Conservation (phyloP, 2,888 invertebrate species). For the Ceramica pisi region DNA sequence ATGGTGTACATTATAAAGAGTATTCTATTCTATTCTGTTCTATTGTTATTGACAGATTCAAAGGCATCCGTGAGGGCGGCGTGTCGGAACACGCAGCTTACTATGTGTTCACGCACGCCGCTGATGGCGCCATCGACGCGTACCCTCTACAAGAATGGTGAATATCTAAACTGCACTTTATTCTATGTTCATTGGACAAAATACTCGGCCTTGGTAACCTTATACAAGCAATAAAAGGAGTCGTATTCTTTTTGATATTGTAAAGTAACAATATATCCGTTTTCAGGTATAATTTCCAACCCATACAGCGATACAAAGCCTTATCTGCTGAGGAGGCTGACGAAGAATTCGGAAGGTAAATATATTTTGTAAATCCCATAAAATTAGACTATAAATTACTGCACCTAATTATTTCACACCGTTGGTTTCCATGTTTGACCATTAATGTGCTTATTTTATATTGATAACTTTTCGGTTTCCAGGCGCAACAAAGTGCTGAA, state of each 20-base stretch:
- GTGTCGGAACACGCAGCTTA: conserved; percentile 99
- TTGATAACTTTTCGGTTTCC: conserved; percentile 58
- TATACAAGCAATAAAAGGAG: too few relatives aligned
- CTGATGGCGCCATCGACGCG: conserved; percentile 98
- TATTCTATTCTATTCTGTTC: too few relatives aligned
- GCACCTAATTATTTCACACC: too few relatives aligned
- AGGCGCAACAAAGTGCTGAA: conserved; percentile 98
- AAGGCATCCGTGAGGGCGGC: conserved; percentile 98
- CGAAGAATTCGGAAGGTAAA: conserved; percentile 96
- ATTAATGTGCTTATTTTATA: background rate
- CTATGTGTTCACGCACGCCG: conserved; percentile 99
- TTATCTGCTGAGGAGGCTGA: conserved; percentile 99
- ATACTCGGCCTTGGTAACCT: too few relatives aligned
- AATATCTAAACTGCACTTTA: conserved; percentile 14
- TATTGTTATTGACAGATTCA: conserved; percentile 91
- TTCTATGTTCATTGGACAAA: too few relatives aligned
- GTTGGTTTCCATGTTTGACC: too few relatives aligned
- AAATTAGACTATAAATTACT: background rate
- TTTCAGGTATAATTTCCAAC: conserved; percentile 96
- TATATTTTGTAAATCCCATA: background rate
- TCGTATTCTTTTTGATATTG: too few relatives aligned
- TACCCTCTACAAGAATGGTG: conserved; percentile 98
- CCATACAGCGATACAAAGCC: conserved; percentile 97
- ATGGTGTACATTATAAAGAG: too few relatives aligned
- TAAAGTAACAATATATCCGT: background rate